Conservation (phyloP, 1,140 invertebrate species). For the Leptinotarsa lineolata region DNA sequence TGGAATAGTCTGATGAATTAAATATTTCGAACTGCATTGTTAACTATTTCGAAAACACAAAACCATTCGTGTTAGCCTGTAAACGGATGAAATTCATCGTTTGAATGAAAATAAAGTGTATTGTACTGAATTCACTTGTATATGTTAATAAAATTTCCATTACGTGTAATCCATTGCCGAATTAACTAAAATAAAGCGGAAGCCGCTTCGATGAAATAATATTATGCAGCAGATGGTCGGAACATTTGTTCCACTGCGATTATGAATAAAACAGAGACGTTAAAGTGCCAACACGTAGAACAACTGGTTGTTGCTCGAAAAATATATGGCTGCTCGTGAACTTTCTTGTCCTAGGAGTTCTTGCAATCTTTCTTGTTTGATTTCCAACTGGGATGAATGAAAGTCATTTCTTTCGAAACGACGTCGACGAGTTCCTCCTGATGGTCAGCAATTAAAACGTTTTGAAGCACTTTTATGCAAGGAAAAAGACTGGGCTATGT, state of each 20-base stretch:
- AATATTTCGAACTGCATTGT: too few species aligned
- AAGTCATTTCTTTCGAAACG: too few species aligned
- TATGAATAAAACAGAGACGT: slow-evolving; percentile 21
- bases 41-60: too few species aligned
- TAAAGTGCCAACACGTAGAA: slow-evolving; percentile 12
- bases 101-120: background rate
- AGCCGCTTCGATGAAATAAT: slow-evolving; percentile 11
- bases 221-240: slow-evolving; percentile 19
- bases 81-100: too few species aligned
- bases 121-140: background rate
- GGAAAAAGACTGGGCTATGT: too few species aligned
- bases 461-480: too few species aligned
- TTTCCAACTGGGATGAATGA: background rate
- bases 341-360: background rate
- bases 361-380: background rate
- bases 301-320: background rate
- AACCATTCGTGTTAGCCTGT: too few species aligned
- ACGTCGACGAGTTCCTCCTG: too few species aligned
- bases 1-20: too few species aligned
- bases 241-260: slow-evolving; percentile 14
- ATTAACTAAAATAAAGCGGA: slow-evolving; percentile 16
- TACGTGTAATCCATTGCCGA: slow-evolving; percentile 10
- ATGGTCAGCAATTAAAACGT: too few species aligned
- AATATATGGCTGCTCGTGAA: slow-evolving; percentile 4
- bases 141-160: background rate